phyloP scores from a whole-genome alignment of 2,888 invertebrate genomes.

The Sthenelais limicola region DNA sequence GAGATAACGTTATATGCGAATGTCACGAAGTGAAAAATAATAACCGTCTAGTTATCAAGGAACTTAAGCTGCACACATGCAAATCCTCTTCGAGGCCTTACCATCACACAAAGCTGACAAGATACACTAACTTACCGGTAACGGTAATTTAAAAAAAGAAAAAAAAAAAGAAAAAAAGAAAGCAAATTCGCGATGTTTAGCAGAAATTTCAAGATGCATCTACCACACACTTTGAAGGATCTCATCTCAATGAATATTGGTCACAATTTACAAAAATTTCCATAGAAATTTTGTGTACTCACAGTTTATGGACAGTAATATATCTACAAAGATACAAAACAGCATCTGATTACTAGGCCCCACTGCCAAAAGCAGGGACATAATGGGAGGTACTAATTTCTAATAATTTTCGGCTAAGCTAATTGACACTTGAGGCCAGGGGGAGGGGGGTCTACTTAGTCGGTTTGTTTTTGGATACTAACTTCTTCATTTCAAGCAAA shows the following conservation, averaged over 20 bases:
- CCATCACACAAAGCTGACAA: slow-evolving; percentile 39
- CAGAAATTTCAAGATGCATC: slow-evolving; percentile 39
- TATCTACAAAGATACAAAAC: slow-evolving; percentile 40
- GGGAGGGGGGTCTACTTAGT: slow-evolving; percentile 30
- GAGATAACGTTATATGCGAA: slow-evolving; percentile 34
- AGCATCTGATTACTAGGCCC: slow-evolving; percentile 38
- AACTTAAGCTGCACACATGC: slow-evolving; percentile 39
- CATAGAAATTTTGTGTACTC: slow-evolving; percentile 40
- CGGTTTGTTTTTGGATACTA: slow-evolving; percentile 4
- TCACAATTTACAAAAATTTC: slow-evolving; percentile 39
- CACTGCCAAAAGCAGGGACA: slow-evolving; percentile 39
- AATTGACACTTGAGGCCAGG: slow-evolving; percentile 12
- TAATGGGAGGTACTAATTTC: slow-evolving; percentile 33
- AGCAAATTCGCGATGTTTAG: slow-evolving; percentile 37
- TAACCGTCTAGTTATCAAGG: slow-evolving; percentile 33
- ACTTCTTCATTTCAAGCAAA: slow-evolving; percentile 27
- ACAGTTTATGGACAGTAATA: slow-evolving; percentile 40
- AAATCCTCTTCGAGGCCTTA: slow-evolving; percentile 22
- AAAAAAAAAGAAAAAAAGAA: slow-evolving; percentile 31
- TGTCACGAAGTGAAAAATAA: slow-evolving; percentile 37
- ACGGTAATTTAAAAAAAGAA: slow-evolving; percentile 28
- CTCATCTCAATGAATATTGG: slow-evolving; percentile 38
- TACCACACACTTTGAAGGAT: slow-evolving; percentile 39
- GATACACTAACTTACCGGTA: slow-evolving; percentile 37
- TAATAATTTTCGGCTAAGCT: slow-evolving; percentile 30